A percentile compares a stretch with the other conserved stretches of the same genome.
These are phyloP conservation scores for Papilio polytes DNA, from an alignment of 1,140 invertebrate genomes.

Conservation along the genomic window DNA sequence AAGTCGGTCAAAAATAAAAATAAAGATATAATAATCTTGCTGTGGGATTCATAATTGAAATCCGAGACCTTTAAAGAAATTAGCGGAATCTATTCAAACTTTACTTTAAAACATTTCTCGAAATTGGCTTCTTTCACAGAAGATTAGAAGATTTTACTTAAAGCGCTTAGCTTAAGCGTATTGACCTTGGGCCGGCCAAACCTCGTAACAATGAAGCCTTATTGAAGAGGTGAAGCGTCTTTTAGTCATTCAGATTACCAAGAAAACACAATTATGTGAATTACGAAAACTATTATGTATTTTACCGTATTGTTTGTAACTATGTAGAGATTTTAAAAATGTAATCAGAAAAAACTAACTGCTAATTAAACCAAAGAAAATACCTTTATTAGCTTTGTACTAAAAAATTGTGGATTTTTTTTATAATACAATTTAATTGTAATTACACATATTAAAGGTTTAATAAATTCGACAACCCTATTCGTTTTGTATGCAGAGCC, in stretches of 20 bases:
- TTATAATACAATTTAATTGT: not conserved
- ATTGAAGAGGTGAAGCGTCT: not conserved
- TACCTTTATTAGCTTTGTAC: too few species aligned
- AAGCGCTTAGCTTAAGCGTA: not conserved
- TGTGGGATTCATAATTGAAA: too few species aligned
- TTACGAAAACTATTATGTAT: not conserved
- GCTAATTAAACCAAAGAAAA: too few species aligned
- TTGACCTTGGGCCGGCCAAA: not conserved
- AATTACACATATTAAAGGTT: too few species aligned
- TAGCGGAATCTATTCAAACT: too few species aligned
- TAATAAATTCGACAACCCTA: constrained; percentile 25
- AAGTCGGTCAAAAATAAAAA: too few species aligned
- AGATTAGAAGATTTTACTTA: not conserved
- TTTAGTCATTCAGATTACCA: not conserved
- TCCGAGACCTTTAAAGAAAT: too few species aligned
- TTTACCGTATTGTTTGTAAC: not conserved
- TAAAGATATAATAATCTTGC: too few species aligned
- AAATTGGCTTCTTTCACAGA: not conserved
- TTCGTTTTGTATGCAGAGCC: not conserved
- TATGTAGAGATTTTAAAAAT: too few species aligned
- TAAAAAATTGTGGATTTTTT: not conserved
- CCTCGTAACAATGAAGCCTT: not conserved
- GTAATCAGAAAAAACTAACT: not conserved
- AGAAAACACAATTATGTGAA: not conserved
- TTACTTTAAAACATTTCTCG: not conserved